Evolutionary conservation across 2,888 invertebrate genomes (phyloP).

Genomic region (Hermaeophaga mercurialis): DNA sequence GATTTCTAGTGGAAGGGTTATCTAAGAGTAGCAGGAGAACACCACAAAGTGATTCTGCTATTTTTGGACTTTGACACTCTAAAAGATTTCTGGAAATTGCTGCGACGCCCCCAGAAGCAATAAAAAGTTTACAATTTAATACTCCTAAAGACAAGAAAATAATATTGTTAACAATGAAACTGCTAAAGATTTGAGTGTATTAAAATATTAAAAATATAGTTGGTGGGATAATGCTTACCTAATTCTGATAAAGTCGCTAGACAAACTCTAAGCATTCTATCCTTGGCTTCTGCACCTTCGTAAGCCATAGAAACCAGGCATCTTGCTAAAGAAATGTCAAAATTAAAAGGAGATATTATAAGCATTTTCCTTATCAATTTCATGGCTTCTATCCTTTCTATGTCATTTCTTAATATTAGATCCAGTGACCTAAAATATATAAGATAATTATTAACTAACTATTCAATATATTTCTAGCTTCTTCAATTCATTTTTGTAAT

Average conservation of each 20-base stretch:
- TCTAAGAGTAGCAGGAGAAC: constrained; percentile 85
- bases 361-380: constrained; percentile 79
- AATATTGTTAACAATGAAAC: neutral
- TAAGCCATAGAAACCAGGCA: constrained; percentile 84
- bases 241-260: constrained; percentile 89
- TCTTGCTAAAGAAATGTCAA: constrained; percentile 77
- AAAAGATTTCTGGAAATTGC: constrained; percentile 82
- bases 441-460: constrained; percentile 10
- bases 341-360: constrained; percentile 66
- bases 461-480: too few species aligned
- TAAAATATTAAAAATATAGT: too few species aligned
- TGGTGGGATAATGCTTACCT: too few species aligned
- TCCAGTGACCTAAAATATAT: constrained; percentile 76
- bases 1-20: constrained; percentile 77
- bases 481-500: too few species aligned
- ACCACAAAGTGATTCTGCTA: constrained; percentile 89
- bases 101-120: constrained; percentile 81
- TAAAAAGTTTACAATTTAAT: constrained; percentile 79
- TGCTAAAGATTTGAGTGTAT: too few species aligned
- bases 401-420: constrained; percentile 86
- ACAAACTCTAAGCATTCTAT: constrained; percentile 82
- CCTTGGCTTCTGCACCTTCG: constrained; percentile 75
- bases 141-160: constrained; percentile 67
- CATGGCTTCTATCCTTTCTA: constrained; percentile 90
- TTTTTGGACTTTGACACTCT: constrained; percentile 85